These are phyloP conservation scores for Chloropsis hardwickii DNA, from an alignment of 2,113 vertebrate species.

Conservation along the genomic window DNA sequence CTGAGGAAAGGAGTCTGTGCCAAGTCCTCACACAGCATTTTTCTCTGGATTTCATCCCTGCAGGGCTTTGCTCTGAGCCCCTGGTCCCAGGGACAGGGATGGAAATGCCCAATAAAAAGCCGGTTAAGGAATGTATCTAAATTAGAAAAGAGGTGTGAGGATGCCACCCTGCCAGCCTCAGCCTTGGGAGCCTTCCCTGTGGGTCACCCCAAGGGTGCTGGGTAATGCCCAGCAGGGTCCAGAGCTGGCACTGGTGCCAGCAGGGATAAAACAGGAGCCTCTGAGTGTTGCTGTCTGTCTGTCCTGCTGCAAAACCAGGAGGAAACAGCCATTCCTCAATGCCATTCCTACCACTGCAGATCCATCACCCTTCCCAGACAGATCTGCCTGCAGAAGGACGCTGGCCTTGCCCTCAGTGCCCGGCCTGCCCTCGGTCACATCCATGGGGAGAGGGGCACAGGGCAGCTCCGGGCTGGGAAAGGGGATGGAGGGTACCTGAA, in stretches of 20 bases:
- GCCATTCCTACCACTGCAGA: background rate
- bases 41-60: background rate
- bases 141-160: background rate
- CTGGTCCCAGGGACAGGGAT: background rate
- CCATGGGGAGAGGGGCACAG: background rate
- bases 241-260: background rate
- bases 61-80: background rate
- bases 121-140: background rate
- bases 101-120: background rate
- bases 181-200: background rate
- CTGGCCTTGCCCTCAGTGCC: accelerated
- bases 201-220: background rate
- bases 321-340: background rate
- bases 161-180: background rate
- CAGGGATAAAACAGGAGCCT: background rate
- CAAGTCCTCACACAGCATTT: background rate
- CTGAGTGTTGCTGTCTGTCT: background rate
- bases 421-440: background rate
- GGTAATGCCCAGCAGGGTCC: background rate
- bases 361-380: background rate
- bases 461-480: background rate
- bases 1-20: background rate
- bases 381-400: background rate
- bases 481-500: background rate
- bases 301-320: background rate